Evolutionary conservation across 1,140 invertebrate species (phyloP).

Genomic region (Bilobella aurantiaca): DNA sequence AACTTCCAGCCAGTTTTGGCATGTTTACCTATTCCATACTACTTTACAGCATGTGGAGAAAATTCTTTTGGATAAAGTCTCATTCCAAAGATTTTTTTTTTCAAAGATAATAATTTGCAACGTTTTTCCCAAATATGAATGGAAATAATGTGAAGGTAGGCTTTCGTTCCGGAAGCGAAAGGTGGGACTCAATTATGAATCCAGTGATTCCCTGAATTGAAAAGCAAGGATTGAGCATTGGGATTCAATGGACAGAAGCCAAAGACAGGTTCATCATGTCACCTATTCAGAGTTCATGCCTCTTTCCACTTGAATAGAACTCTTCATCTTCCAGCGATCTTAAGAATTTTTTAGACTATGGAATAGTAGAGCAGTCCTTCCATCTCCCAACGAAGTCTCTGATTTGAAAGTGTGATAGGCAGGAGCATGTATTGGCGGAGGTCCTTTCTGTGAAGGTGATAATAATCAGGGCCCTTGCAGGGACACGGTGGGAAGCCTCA

Average conservation of each 20-base stretch:
- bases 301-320: no score
- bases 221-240: background rate
- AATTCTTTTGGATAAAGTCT: no score
- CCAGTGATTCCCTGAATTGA: background rate
- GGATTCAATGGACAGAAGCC: background rate
- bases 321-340: no score
- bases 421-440: background rate
- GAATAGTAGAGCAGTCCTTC: no score
- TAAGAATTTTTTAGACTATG: no score
- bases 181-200: background rate
- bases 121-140: no score
- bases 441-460: background rate
- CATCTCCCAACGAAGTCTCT: background rate
- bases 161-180: background rate
- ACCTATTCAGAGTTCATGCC: background rate
- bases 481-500: background rate
- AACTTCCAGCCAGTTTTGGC: no score
- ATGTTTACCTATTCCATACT: no score
- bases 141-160: no score
- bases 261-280: background rate
- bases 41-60: no score
- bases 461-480: background rate
- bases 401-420: background rate
- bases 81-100: no score
- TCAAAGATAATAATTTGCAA: no score